Conservation (phyloP, 1,140 invertebrate genomes). For the Oryctes rhinoceros region DNA sequence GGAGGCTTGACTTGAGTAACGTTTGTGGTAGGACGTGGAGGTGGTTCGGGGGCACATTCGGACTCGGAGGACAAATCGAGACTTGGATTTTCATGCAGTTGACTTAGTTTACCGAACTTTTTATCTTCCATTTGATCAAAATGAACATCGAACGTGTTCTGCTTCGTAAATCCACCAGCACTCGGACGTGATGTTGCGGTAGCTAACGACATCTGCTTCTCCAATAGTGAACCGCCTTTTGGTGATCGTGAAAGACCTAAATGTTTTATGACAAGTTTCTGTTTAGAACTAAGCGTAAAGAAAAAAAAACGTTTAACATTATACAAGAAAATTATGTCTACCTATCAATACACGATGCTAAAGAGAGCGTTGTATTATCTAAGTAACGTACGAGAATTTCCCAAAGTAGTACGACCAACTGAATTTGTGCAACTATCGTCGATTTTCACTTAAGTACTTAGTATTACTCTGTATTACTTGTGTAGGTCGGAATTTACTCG, state of each 20-base stretch:
- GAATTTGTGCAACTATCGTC: too few species aligned
- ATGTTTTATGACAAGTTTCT: not conserved
- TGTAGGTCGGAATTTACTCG: too few species aligned
- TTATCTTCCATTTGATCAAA: slow-evolving; percentile 45
- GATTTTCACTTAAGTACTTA: too few species aligned
- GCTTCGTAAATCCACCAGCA: slow-evolving; percentile 47
- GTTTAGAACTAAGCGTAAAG: not conserved
- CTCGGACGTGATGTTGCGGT: slow-evolving; percentile 48
- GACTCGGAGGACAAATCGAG: slow-evolving; percentile 57
- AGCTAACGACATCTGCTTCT: slow-evolving; percentile 49
- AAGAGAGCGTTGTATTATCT: too few species aligned
- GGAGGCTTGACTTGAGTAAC: slow-evolving; percentile 74
- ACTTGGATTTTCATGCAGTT: slow-evolving; percentile 52
- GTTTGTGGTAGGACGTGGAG: slow-evolving; percentile 70
- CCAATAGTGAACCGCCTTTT: slow-evolving; percentile 45
- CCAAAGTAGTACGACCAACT: too few species aligned
- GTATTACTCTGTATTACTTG: too few species aligned
- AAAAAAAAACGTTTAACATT: not conserved
- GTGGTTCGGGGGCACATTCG: slow-evolving; percentile 71
- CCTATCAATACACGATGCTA: too few species aligned
- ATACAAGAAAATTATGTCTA: not conserved
- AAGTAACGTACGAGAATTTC: too few species aligned
- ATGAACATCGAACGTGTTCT: slow-evolving; percentile 50
- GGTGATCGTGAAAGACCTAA: slow-evolving; percentile 51
- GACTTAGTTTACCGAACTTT: slow-evolving; percentile 47